These are phyloP conservation scores for Toxostoma redivivum DNA, from an alignment of 2,113 vertebrate species.

Conservation along the genomic window DNA sequence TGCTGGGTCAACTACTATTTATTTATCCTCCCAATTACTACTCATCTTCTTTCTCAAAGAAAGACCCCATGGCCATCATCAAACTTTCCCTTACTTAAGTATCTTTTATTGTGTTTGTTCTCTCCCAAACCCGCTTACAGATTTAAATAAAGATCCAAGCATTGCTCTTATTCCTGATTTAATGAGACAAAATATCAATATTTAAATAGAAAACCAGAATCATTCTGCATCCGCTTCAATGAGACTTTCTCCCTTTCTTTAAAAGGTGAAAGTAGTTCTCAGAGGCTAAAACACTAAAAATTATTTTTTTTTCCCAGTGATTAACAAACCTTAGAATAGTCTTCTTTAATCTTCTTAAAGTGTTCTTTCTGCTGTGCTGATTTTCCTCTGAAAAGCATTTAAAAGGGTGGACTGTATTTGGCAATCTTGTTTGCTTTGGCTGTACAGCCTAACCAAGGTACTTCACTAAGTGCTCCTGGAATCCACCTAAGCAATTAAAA, in stretches of 20 bases:
- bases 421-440: not conserved
- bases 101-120: not conserved
- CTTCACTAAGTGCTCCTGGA: not conserved
- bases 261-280: not conserved
- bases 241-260: not conserved
- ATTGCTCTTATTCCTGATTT: not conserved
- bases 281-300: not conserved
- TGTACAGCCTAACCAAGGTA: not conserved
- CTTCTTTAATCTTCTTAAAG: not conserved
- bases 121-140: not conserved
- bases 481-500: not conserved
- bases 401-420: fast-evolving
- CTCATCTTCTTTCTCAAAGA: not conserved
- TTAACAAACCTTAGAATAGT: not conserved
- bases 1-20: not conserved
- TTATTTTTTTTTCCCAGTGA: not conserved
- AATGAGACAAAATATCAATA: not conserved
- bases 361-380: not conserved
- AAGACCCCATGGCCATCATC: not conserved
- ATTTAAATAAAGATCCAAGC: not conserved
- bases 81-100: not conserved
- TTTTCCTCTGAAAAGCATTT: not conserved
- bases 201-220: not conserved
- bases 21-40: not conserved
- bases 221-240: not conserved